Evolutionary conservation across 2,888 invertebrate genomes (phyloP).

Genomic region (Coelopa pilipes): DNA sequence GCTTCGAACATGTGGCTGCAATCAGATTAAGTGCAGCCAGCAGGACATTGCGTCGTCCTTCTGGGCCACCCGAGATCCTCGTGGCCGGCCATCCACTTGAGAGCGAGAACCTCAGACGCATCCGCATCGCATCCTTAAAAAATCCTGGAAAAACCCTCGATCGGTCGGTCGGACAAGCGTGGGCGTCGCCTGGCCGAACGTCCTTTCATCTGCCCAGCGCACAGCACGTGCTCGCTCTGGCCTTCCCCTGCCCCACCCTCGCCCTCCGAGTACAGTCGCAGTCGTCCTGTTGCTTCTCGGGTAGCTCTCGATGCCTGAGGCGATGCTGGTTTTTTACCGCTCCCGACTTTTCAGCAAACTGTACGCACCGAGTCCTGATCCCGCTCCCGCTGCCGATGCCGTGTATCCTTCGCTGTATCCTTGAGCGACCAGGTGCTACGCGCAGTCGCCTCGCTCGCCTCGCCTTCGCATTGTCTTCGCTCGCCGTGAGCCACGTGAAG

Average conservation of each 20-base stretch:
- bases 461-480: slow-evolving; percentile 3
- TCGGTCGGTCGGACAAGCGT: too few relatives aligned
- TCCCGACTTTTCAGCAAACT: slow-evolving; percentile 36
- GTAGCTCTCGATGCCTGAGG: too few relatives aligned
- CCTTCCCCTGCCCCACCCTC: neutral
- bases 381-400: too few relatives aligned
- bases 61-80: too few relatives aligned
- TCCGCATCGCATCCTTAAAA: slow-evolving; percentile 7
- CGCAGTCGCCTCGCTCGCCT: slow-evolving; percentile 15
- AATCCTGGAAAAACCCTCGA: neutral
- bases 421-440: slow-evolving; percentile 35
- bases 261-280: neutral
- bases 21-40: neutral
- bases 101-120: too few relatives aligned
- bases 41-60: too few relatives aligned
- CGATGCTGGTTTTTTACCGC: slow-evolving; percentile 14
- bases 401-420: neutral
- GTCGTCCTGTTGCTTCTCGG: slow-evolving; percentile 26
- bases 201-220: slow-evolving; percentile 13
- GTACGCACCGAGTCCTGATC: slow-evolving; percentile 25
- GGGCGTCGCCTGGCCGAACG: slow-evolving; percentile 6
- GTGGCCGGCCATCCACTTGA: too few relatives aligned
- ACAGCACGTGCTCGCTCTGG: slow-evolving; percentile 35
- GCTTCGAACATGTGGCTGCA: neutral
- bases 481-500: neutral